Conservation (phyloP, 2,797 vertebrate species). For the Megaceryle alcyon region DNA sequence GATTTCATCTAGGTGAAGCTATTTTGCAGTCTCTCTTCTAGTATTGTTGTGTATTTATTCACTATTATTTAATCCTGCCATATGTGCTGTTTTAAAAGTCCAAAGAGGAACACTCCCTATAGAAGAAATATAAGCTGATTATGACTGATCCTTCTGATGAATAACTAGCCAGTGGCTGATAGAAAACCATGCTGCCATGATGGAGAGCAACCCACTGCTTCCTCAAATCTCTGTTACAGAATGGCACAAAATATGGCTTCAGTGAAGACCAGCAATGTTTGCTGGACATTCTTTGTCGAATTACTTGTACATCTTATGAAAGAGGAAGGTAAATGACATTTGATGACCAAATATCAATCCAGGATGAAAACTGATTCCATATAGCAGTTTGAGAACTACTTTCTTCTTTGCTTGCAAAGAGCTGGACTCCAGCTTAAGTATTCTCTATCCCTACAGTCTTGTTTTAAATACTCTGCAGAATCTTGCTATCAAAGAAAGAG, state of each 20-base stretch:
- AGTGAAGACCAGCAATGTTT: neutral
- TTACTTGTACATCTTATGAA: neutral
- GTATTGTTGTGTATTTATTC: neutral
- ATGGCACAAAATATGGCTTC: fast-evolving
- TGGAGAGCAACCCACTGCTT: neutral
- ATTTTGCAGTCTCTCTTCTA: neutral
- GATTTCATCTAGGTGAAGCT: neutral
- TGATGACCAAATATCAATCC: neutral
- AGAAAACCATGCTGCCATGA: neutral
- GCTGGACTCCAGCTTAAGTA: neutral
- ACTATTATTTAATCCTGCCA: neutral
- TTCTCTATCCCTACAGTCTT: neutral
- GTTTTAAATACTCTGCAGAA: neutral
- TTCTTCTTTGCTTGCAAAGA: neutral
- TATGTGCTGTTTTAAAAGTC: neutral
- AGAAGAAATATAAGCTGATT: neutral
- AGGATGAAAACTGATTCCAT: neutral
- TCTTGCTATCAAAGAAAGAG: neutral
- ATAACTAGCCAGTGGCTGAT: neutral
- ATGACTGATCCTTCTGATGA: neutral
- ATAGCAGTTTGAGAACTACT: neutral
- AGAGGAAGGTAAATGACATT: neutral
- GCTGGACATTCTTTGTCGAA: neutral
- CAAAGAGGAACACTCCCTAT: neutral
- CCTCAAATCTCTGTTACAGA: neutral